Evolutionary conservation across 23 tunicate genomes (phyloP).

Genomic region (Diplosoma virens): DNA sequence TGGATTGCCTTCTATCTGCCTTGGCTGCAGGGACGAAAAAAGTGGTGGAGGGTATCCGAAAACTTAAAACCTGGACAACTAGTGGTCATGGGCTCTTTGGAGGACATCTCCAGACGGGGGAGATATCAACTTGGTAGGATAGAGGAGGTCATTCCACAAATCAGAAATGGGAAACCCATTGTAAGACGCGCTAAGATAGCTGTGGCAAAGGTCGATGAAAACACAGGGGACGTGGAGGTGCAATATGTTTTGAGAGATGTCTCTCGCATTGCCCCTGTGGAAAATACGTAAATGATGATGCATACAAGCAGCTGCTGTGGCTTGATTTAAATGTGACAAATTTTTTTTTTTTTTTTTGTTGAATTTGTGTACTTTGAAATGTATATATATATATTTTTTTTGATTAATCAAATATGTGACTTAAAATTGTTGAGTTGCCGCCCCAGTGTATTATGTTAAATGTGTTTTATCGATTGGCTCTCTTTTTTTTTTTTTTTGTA

Average conservation of each 20-base stretch:
- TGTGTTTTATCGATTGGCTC: too few relatives aligned
- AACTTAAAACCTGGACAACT: slow-evolving; percentile 15
- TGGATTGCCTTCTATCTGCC: slow-evolving; percentile 14
- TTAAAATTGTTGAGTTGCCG: too few relatives aligned
- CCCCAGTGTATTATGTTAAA: too few relatives aligned
- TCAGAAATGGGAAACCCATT: slow-evolving; percentile 23
- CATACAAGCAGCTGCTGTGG: too few relatives aligned
- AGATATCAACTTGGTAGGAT: not conserved
- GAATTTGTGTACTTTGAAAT: too few relatives aligned
- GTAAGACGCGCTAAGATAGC: not conserved
- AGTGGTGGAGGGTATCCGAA: not conserved
- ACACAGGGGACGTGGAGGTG: not conserved
- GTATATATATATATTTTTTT: too few relatives aligned
- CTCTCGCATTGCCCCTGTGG: not conserved
- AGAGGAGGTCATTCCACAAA: slow-evolving; percentile 8
- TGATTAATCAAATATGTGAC: too few relatives aligned
- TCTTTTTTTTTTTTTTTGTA: too few relatives aligned
- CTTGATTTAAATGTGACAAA: too few relatives aligned
- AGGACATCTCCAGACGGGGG: not conserved
- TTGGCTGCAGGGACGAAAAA: slow-evolving; percentile 20
- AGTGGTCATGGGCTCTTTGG: slow-evolving; percentile 9
- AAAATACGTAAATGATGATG: too few relatives aligned
- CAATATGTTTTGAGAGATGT: not conserved
- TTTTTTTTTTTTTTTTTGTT: too few relatives aligned
- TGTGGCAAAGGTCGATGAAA: not conserved